A percentile compares a stretch with the other conserved stretches of the same genome.
phyloP scores from a whole-genome alignment of 1,140 invertebrate genomes.

The Sitodiplosis mosellana region DNA sequence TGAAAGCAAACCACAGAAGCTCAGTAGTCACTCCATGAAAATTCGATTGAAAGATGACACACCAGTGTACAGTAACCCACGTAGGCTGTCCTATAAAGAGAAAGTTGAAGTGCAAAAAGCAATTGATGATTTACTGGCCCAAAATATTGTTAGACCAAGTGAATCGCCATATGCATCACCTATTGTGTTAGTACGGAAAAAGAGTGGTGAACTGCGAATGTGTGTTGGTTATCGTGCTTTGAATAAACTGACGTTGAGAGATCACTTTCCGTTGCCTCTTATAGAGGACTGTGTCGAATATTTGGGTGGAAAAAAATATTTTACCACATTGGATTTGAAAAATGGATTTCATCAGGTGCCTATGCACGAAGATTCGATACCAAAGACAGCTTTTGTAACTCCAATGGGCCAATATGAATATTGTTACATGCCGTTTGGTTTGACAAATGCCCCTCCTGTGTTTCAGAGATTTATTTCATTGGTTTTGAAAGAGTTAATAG shows the following conservation, averaged over 20 bases:
- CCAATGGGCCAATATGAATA: constrained; percentile 11
- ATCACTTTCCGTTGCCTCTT: constrained; percentile 9
- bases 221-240: constrained; percentile 8
- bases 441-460: constrained; percentile 6
- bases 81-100: constrained; percentile 12
- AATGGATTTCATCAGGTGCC: constrained; percentile 12
- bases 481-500: constrained; percentile 11
- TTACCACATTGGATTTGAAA: constrained; percentile 11
- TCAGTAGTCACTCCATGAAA: neutral
- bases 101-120: constrained; percentile 10
- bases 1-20: no score
- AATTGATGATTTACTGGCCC: constrained; percentile 10
- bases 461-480: constrained; percentile 14
- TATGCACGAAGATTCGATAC: constrained; percentile 7
- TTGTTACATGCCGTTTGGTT: constrained; percentile 15
- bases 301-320: constrained; percentile 8
- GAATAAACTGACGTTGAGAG: constrained; percentile 6
- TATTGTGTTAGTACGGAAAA: constrained; percentile 7
- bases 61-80: constrained; percentile 7
- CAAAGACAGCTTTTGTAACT: constrained; percentile 9
- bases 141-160: constrained; percentile 10
- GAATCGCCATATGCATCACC: constrained; percentile 5
- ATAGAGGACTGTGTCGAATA: constrained; percentile 9
- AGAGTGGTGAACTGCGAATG: constrained; percentile 7
- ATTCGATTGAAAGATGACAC: constrained; percentile 2